phyloP scores from a whole-genome alignment of 2,113 vertebrate genomes.

The Leucoraja erinaceus region DNA sequence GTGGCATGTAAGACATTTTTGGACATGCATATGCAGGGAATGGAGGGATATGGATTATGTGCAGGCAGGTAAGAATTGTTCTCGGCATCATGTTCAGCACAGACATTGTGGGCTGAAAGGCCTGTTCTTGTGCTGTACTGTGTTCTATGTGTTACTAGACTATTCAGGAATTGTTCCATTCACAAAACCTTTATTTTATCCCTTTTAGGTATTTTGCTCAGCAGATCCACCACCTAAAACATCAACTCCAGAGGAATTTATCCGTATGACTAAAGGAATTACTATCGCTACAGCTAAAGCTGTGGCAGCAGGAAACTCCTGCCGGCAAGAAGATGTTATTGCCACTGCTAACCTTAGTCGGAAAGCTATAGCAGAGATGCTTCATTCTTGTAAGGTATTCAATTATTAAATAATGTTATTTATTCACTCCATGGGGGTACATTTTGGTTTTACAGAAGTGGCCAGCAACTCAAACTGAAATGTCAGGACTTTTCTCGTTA shows the following conservation, averaged over 20 bases:
- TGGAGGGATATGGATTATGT: too few species aligned
- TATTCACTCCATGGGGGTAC: background rate
- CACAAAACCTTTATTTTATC: fast-evolving
- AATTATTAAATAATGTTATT: background rate
- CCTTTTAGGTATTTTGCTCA: conserved; percentile 78
- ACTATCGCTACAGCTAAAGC: conserved; percentile 95
- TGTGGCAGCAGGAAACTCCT: conserved; percentile 90
- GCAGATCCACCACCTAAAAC: conserved; percentile 78
- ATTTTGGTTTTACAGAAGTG: background rate
- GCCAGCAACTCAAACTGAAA: background rate
- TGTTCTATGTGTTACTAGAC: background rate
- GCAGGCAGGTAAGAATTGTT: too few species aligned
- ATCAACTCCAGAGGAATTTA: conserved; percentile 90
- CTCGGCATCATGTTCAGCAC: too few species aligned
- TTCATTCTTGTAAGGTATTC: conserved; percentile 87
- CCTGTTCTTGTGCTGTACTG: too few species aligned
- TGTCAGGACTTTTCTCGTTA: too few species aligned
- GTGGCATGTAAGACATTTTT: too few species aligned
- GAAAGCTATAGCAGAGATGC: conserved; percentile 89
- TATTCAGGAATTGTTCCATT: background rate
- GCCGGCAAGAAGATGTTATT: conserved; percentile 91
- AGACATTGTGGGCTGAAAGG: too few species aligned
- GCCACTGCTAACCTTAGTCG: conserved; percentile 91
- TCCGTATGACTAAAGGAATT: conserved; percentile 96
- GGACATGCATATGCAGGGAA: too few species aligned